phyloP scores from a whole-genome alignment of 2,888 invertebrate species.

The Tetanocera ferruginea region DNA sequence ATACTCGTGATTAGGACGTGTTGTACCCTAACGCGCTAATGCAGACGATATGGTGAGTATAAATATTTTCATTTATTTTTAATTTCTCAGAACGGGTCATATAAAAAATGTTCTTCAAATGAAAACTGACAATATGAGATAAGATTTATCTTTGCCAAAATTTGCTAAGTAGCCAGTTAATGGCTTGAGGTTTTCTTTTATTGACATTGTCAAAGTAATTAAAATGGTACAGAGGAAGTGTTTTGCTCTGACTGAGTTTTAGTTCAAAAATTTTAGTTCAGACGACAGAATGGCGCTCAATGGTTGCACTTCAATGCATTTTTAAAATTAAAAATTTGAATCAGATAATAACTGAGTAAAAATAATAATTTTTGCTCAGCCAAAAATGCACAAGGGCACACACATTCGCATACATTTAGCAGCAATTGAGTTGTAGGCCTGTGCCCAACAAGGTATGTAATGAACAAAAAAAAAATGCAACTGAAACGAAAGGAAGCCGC shows the following conservation, averaged over 20 bases:
- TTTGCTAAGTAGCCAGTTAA: no score
- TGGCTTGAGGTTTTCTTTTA: no score
- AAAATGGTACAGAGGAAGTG: background rate
- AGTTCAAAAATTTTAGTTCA: background rate
- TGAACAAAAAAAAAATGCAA: conserved; percentile 32
- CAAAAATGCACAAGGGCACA: background rate
- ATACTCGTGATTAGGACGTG: conserved; percentile 69
- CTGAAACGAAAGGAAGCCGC: conserved; percentile 12
- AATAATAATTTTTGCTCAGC: background rate
- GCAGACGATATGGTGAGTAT: conserved; percentile 70
- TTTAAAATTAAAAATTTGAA: background rate
- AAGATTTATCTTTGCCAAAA: background rate
- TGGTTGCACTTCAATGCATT: background rate
- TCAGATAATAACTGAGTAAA: background rate
- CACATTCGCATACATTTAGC: conserved; percentile 8
- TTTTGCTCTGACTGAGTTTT: background rate
- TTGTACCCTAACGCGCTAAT: conserved; percentile 70
- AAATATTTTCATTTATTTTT: background rate
- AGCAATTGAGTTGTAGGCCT: conserved; percentile 4
- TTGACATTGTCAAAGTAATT: background rate
- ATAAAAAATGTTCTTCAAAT: background rate
- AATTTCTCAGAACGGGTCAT: background rate
- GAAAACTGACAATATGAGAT: background rate
- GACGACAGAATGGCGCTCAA: background rate
- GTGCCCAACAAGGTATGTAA: background rate